Percentiles rank a stretch among this genome's conserved stretches.
These are phyloP conservation scores for Mya arenaria DNA, from an alignment of 1,140 invertebrate species.

Conservation along the genomic window DNA sequence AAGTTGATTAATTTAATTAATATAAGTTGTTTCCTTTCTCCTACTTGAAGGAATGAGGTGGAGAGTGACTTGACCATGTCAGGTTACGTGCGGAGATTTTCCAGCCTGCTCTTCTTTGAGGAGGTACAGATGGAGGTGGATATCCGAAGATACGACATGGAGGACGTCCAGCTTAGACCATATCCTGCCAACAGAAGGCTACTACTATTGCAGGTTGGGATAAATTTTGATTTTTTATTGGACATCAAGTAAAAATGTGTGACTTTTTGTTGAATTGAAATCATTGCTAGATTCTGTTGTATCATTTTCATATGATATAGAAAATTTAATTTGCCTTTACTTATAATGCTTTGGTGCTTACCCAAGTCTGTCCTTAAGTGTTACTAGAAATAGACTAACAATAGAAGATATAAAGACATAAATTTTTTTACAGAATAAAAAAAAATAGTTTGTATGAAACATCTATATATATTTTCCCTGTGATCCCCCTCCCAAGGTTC, in stretches of 20 bases:
- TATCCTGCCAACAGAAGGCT: conserved; percentile 39
- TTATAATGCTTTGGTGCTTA: too few species aligned
- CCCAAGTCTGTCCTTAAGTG: too few species aligned
- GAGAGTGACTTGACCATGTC: conserved; percentile 19
- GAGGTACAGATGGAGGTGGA: conserved; percentile 84
- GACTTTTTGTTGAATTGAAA: background rate
- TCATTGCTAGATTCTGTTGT: background rate
- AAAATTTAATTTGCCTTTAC: too few species aligned
- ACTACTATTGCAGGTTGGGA: conserved; percentile 34
- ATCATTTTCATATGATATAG: too few species aligned
- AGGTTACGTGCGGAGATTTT: conserved; percentile 83
- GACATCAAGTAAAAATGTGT: background rate
- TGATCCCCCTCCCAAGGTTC: too few species aligned
- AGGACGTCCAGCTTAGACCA: conserved; percentile 82
- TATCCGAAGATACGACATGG: conserved; percentile 87
- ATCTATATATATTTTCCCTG: too few species aligned
- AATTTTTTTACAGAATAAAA: too few species aligned
- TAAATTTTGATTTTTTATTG: background rate
- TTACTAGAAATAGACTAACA: too few species aligned
- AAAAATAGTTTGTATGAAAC: too few species aligned
- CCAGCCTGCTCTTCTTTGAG: conserved; percentile 88
- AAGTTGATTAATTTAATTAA: background rate
- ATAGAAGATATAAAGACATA: too few species aligned
- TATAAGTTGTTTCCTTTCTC: too few species aligned
- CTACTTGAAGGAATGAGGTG: conserved; percentile 32